Percentiles rank a stretch among this genome's conserved stretches.
These are phyloP conservation scores for Lepidocyrtoides sp. DNA, from an alignment of 2,888 invertebrate genomes.

Conservation along the genomic window DNA sequence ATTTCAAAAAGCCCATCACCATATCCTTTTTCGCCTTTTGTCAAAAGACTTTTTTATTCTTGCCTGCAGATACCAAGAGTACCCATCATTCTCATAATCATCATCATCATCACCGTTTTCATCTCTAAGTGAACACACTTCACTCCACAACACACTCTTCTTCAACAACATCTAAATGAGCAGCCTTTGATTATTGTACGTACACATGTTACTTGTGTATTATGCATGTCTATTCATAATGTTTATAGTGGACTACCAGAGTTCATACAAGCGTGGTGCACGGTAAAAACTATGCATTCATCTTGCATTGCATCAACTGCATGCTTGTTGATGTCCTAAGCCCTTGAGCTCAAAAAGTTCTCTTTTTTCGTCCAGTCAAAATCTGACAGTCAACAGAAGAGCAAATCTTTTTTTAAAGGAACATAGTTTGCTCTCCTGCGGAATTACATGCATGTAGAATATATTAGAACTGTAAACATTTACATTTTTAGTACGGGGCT, in stretches of 20 bases:
- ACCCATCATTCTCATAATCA: constrained; percentile 63
- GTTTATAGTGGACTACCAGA: constrained; percentile 5
- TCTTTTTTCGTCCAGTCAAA: constrained; percentile 78
- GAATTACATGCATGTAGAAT: background rate
- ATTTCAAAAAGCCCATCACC: constrained; percentile 69
- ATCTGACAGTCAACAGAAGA: constrained; percentile 70
- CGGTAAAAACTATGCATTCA: constrained; percentile 62
- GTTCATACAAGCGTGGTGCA: constrained; percentile 53
- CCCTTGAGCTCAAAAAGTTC: constrained; percentile 74
- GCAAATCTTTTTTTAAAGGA: constrained; percentile 58
- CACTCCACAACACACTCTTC: constrained; percentile 49
- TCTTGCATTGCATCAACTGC: too few relatives aligned
- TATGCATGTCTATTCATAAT: background rate
- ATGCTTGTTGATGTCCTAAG: constrained; percentile 61
- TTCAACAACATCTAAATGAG: constrained; percentile 65
- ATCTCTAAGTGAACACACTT: constrained; percentile 74
- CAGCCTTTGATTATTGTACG: constrained; percentile 40
- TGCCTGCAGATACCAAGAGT: constrained; percentile 69
- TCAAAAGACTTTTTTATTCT: constrained; percentile 70
- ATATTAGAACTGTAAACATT: background rate
- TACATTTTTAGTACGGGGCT: background rate
- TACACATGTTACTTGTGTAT: constrained; percentile 52
- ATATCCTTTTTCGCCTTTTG: constrained; percentile 74
- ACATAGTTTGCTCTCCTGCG: background rate
- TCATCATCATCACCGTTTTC: constrained; percentile 32